These are phyloP conservation scores for Muntiacus reevesi DNA, from an alignment of 2,113 vertebrate species.

Conservation along the genomic window DNA sequence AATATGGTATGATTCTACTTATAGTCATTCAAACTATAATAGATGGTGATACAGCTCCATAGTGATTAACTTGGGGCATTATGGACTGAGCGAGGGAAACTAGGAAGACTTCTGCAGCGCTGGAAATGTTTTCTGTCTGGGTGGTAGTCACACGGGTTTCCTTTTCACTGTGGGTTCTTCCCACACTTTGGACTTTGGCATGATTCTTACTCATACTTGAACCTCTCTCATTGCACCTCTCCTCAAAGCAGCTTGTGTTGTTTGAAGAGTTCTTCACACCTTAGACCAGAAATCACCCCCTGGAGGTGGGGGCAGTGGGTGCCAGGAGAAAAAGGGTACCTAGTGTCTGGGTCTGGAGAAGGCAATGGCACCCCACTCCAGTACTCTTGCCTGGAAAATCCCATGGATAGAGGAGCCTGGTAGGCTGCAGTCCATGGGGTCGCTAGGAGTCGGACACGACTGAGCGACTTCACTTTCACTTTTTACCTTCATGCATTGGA, in stretches of 20 bases:
- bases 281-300: background rate
- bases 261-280: background rate
- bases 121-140: background rate
- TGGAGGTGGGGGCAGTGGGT: background rate
- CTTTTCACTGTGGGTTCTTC: constrained; percentile 59
- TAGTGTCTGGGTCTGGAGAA: background rate
- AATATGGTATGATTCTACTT: background rate
- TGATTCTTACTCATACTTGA: constrained; percentile 67
- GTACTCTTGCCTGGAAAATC: no score
- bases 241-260: background rate
- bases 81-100: background rate
- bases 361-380: no score
- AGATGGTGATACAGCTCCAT: background rate
- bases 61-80: background rate
- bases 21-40: background rate
- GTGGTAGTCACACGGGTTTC: constrained; percentile 25
- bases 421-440: no score
- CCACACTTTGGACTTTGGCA: constrained; percentile 54
- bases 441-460: no score
- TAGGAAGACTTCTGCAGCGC: background rate
- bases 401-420: no score
- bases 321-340: background rate
- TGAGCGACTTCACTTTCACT: no score
- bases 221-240: background rate
- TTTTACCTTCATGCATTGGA: no score